phyloP scores from a whole-genome alignment of 64 coral and sea anemone genomes.

The Dendrophyllia cribrosa region DNA sequence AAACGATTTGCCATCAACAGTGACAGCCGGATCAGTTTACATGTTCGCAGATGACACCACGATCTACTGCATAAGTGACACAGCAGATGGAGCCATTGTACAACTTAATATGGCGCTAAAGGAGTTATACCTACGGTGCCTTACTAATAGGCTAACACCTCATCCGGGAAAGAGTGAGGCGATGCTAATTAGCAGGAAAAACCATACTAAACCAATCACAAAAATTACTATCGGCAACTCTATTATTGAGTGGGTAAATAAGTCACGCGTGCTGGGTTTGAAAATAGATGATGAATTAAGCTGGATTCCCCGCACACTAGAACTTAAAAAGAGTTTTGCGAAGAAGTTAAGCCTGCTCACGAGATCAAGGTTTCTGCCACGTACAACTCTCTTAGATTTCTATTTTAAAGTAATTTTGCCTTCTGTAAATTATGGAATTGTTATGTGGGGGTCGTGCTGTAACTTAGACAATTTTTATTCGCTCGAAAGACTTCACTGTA shows the following conservation, averaged over 20 bases:
- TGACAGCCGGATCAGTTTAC: neutral
- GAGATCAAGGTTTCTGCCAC: too few relatives aligned
- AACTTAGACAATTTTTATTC: too few relatives aligned
- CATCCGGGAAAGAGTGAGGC: slow-evolving; percentile 12
- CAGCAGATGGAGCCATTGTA: neutral
- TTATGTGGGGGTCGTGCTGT: too few relatives aligned
- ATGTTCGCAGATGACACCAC: slow-evolving; percentile 36
- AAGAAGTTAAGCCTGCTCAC: too few relatives aligned
- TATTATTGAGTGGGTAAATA: neutral
- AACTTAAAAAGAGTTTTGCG: too few relatives aligned
- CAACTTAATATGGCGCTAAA: neutral
- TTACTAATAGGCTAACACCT: neutral
- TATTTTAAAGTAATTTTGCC: too few relatives aligned
- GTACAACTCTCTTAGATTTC: too few relatives aligned
- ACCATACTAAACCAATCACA: neutral
- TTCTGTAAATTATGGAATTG: too few relatives aligned
- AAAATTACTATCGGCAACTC: neutral
- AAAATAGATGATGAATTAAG: slow-evolving; percentile 7
- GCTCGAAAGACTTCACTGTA: neutral
- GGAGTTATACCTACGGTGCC: neutral
- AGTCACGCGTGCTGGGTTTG: slow-evolving; percentile 45
- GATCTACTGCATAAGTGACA: neutral
- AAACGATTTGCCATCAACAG: slow-evolving; percentile 51
- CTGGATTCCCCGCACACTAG: neutral
- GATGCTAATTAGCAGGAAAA: neutral